phyloP scores from a whole-genome alignment of 2,888 invertebrate genomes.

The Drosophila fulvimacula region DNA sequence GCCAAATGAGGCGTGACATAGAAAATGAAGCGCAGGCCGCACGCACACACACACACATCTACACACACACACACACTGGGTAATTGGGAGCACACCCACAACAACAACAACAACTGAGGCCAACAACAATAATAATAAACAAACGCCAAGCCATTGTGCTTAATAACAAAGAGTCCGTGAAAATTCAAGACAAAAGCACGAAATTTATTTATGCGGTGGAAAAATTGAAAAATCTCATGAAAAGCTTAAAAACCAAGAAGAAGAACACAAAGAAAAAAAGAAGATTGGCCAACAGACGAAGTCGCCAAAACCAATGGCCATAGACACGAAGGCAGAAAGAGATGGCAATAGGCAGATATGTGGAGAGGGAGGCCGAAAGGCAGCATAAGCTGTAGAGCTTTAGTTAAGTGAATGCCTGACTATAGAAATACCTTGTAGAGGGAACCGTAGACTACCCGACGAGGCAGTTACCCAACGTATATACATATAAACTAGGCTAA shows the following conservation, averaged over 20 bases:
- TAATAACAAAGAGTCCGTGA: constrained; percentile 28
- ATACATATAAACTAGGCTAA: neutral
- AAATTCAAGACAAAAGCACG: constrained; percentile 40
- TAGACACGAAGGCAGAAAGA: neutral
- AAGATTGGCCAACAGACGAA: constrained; percentile 30
- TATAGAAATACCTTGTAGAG: neutral
- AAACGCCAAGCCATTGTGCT: constrained; percentile 45
- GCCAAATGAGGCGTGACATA: constrained; percentile 77
- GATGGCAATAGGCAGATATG: neutral
- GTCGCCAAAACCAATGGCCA: constrained; percentile 30
- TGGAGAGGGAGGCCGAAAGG: neutral
- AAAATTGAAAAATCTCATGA: constrained; percentile 55
- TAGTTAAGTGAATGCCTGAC: neutral
- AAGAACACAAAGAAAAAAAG: constrained; percentile 3
- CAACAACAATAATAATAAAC: constrained; percentile 27
- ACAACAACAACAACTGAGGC: constrained; percentile 16
- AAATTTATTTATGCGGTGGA: constrained; percentile 40
- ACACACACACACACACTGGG: constrained; percentile 39
- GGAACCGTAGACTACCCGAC: neutral
- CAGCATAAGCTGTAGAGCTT: neutral
- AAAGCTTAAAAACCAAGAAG: constrained; percentile 13
- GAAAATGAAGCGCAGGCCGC: constrained; percentile 55
- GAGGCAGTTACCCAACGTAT: neutral
- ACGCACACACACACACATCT: constrained; percentile 22
- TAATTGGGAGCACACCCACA: constrained; percentile 61